Conservation (phyloP, 2,888 invertebrate species). For the Apamea monoglypha region DNA sequence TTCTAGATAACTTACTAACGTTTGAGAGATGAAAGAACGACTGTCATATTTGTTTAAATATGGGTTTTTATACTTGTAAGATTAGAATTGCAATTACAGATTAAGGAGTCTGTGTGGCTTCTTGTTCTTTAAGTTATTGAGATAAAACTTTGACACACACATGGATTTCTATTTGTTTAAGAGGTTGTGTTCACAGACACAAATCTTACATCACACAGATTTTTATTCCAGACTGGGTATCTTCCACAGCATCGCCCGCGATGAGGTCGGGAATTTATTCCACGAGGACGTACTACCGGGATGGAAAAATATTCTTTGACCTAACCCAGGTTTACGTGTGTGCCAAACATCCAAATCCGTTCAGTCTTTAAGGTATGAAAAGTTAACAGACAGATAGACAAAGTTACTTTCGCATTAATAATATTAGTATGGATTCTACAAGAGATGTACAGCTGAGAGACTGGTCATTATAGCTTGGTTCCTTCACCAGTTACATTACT, state of each 20-base stretch:
- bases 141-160: background rate
- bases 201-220: background rate
- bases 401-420: too few species aligned
- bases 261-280: background rate
- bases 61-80: background rate
- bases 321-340: too few species aligned
- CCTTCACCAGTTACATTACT: too few species aligned
- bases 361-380: too few species aligned
- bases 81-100: background rate
- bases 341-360: too few species aligned
- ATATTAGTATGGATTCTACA: too few species aligned
- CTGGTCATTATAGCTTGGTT: too few species aligned
- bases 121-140: background rate
- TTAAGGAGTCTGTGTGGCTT: background rate
- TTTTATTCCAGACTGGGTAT: background rate
- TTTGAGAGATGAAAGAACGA: background rate
- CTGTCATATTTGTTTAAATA: background rate
- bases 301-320: background rate
- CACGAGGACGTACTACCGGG: background rate
- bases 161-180: background rate
- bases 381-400: too few species aligned
- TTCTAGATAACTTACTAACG: slow-evolving; percentile 5
- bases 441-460: too few species aligned
- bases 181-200: background rate
- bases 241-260: background rate